phyloP scores from a whole-genome alignment of 1,140 invertebrate species.

The Thaumatotibia leucotreta region DNA sequence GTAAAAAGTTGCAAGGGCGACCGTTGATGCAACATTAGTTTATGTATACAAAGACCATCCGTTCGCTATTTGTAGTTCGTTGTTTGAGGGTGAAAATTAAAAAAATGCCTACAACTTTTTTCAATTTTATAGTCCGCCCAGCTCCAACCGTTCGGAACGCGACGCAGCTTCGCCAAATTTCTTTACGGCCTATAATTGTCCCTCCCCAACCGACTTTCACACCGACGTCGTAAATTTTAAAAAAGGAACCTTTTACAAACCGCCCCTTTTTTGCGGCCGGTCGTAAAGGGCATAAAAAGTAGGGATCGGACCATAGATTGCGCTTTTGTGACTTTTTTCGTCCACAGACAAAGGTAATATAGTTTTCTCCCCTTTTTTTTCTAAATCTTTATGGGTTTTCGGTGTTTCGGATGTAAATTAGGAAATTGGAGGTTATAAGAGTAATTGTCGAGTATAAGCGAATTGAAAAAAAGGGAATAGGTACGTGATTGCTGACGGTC shows the following conservation, averaged over 20 bases:
- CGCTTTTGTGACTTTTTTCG: background rate
- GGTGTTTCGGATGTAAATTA: conserved; percentile 13
- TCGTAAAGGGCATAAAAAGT: conserved; percentile 38
- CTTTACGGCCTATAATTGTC: conserved; percentile 49
- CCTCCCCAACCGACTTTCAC: conserved; percentile 38
- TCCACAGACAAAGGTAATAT: background rate
- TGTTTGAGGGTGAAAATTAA: conserved; percentile 40
- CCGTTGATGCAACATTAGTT: too few relatives aligned
- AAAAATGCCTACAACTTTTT: conserved; percentile 10
- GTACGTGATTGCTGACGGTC: background rate
- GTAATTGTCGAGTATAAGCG: background rate
- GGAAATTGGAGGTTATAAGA: background rate
- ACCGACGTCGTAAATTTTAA: conserved; percentile 52
- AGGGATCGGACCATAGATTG: conserved; percentile 4
- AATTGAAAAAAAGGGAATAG: background rate
- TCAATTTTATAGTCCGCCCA: background rate
- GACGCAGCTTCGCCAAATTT: conserved; percentile 34
- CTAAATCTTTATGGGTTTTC: conserved; percentile 6
- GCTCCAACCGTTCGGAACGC: background rate
- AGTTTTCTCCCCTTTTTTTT: background rate
- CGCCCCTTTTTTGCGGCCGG: conserved; percentile 41
- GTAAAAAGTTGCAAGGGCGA: too few relatives aligned
- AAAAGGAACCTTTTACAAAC: conserved; percentile 43
- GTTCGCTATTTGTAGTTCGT: too few relatives aligned
- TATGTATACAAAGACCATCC: too few relatives aligned